Conservation (phyloP, 2,113 vertebrate species). For the Orycteropus afer region DNA sequence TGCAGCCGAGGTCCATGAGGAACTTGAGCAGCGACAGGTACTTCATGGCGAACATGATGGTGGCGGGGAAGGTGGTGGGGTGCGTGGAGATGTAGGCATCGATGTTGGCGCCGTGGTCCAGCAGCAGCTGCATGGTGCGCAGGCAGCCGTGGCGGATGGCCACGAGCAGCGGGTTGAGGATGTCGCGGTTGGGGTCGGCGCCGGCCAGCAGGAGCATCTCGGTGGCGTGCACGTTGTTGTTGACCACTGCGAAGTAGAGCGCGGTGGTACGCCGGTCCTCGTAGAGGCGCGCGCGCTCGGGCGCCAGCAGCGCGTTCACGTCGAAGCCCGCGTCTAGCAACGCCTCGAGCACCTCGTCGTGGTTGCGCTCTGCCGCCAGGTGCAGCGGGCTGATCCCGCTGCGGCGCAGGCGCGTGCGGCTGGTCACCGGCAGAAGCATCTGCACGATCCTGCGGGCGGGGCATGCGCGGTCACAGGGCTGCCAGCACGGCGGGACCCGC, state of each 20-base stretch:
- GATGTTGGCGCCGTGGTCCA: conserved; percentile 93
- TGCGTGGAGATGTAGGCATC: conserved; percentile 88
- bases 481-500: neutral
- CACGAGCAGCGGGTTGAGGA: conserved; percentile 94
- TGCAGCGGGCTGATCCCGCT: conserved; percentile 96
- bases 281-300: conserved; percentile 89
- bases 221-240: conserved; percentile 90
- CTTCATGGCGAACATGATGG: conserved; percentile 92
- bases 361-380: conserved; percentile 92
- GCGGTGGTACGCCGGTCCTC: conserved; percentile 93
- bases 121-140: conserved; percentile 90
- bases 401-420: conserved; percentile 88
- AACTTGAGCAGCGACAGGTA: conserved; percentile 91
- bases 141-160: conserved; percentile 92
- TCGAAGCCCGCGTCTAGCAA: conserved; percentile 92
- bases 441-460: conserved; percentile 89
- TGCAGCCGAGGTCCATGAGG: conserved; percentile 93
- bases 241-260: conserved; percentile 93
- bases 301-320: conserved; percentile 91
- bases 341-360: conserved; percentile 89
- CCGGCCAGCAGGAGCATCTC: conserved; percentile 91
- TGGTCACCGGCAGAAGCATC: conserved; percentile 92
- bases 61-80: conserved; percentile 92
- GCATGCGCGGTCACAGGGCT: neutral
- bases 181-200: conserved; percentile 93